phyloP scores from a whole-genome alignment of 2,113 vertebrate species.

The Mystacornis crossleyi region DNA sequence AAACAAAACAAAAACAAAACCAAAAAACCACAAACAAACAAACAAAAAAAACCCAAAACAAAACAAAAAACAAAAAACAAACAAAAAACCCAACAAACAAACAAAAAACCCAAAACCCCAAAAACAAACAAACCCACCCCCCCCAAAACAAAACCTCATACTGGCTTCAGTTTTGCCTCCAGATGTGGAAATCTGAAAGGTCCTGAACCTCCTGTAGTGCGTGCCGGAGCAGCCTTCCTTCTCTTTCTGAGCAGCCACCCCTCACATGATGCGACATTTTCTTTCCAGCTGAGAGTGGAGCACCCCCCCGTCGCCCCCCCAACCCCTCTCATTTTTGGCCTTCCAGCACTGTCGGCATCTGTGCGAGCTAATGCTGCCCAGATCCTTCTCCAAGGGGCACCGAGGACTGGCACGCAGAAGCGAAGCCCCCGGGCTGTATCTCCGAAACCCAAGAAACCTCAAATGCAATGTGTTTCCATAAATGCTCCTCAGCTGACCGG shows the following conservation, averaged over 20 bases:
- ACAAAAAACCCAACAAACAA: too few relatives aligned
- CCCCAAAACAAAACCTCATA: too few relatives aligned
- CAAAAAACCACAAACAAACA: too few relatives aligned
- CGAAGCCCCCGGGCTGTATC: neutral
- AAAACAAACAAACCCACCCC: too few relatives aligned
- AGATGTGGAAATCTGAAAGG: slow-evolving; percentile 30
- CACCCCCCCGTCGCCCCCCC: too few relatives aligned
- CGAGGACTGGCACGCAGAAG: neutral
- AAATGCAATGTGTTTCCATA: slow-evolving; percentile 32
- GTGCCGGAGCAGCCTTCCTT: neutral
- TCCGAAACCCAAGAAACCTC: slow-evolving; percentile 9
- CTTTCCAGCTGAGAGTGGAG: neutral
- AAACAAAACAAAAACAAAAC: too few relatives aligned
- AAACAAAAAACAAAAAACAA: too few relatives aligned
- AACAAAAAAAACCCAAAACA: too few relatives aligned
- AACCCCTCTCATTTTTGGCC: neutral
- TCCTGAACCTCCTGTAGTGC: neutral
- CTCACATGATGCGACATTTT: neutral
- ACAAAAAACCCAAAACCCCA: too few relatives aligned
- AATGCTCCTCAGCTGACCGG: slow-evolving; percentile 25
- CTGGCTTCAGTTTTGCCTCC: neutral
- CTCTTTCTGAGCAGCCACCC: neutral
- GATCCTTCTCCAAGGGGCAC: slow-evolving; percentile 36
- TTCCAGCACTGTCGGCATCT: neutral
- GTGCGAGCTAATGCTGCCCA: slow-evolving; percentile 8